A percentile compares a stretch with the other conserved stretches of the same genome.
phyloP scores from a whole-genome alignment of 1,140 invertebrate species.

The Trinorchestia longiramus region DNA sequence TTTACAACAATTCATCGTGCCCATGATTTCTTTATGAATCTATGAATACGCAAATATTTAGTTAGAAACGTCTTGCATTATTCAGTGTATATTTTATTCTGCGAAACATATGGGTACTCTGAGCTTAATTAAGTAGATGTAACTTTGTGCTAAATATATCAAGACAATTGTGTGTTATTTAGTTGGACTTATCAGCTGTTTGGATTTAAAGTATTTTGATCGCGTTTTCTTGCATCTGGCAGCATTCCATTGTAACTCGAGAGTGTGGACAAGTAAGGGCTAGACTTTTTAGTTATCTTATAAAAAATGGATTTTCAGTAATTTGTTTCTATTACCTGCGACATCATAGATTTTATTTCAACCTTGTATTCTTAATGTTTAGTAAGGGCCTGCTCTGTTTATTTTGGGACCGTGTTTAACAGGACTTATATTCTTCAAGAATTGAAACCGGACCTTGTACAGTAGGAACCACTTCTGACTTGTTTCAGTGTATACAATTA shows the following conservation, averaged over 20 bases:
- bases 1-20: no score
- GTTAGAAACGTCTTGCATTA: not conserved
- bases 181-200: not conserved
- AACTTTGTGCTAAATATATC: not conserved
- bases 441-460: no score
- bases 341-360: not conserved
- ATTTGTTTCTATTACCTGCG: not conserved
- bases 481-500: no score
- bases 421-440: no score
- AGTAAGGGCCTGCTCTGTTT: no score
- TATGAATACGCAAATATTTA: not conserved
- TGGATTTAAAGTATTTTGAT: not conserved
- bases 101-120: not conserved
- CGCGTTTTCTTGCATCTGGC: not conserved
- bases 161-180: not conserved
- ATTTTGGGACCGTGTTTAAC: no score
- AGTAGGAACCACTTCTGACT: no score
- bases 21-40: not conserved
- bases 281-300: conserved; percentile 45
- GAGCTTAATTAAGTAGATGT: not conserved
- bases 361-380: no score
- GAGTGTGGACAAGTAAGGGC: not conserved
- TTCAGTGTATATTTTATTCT: not conserved
- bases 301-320: conserved; percentile 21
- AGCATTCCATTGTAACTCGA: conserved; percentile 25